Base-by-base conservation (phyloP, 2,113 vertebrate genomes). In the Taxidea taxus region DNA sequence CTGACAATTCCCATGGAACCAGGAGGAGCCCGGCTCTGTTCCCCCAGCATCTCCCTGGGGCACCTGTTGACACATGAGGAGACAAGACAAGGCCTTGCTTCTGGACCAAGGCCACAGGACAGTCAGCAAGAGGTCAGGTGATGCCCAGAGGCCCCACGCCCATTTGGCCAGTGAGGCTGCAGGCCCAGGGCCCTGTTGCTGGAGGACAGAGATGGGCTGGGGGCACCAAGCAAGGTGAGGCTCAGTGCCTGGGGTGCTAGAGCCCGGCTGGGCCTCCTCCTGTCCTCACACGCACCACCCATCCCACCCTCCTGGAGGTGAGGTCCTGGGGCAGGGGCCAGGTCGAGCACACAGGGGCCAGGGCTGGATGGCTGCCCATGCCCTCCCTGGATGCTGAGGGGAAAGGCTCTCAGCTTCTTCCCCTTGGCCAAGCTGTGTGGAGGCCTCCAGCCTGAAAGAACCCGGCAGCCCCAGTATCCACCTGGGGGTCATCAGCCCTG, bases 11-110 rank as follows among this genome's bases (percentile, higher is more conserved):
- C 47, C 14, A 5, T 8, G 39, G n/a, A 10, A 0, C 9, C 42
- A 1, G 1, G 42, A 10, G 4, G 23, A 6, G 7, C 51, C 11
- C 3, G 1, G 8, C 77, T n/a, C 2, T 0, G 10, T 6, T 6
- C 60, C 44, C 54, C 0, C 37, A 6, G 1, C 21, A 4, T 34
- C 44, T 12, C 51, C 62, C 72, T 25, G 39, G 72, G 39, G 44
- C 14, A 10, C 16, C 44, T 7, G 18, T 39, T 83, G 21, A 34
- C 23, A 4, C 83, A 29, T 13, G 29, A n/a, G 47, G 56, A 34
- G 37, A 20, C 6, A 3, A 18, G 47, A 14, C 31, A 14, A 34
- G 23, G 62, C 44, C 70, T n/a, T 42, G 39, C 47, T 31, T 9
- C 49, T 34, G 37, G 44, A 39, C 49, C 31, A 29, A 34, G n/a